A percentile compares a stretch with the other conserved stretches of the same genome.
These are phyloP conservation scores for Pterocles gutturalis DNA, from an alignment of 2,113 vertebrate genomes.

Conservation along the genomic window DNA sequence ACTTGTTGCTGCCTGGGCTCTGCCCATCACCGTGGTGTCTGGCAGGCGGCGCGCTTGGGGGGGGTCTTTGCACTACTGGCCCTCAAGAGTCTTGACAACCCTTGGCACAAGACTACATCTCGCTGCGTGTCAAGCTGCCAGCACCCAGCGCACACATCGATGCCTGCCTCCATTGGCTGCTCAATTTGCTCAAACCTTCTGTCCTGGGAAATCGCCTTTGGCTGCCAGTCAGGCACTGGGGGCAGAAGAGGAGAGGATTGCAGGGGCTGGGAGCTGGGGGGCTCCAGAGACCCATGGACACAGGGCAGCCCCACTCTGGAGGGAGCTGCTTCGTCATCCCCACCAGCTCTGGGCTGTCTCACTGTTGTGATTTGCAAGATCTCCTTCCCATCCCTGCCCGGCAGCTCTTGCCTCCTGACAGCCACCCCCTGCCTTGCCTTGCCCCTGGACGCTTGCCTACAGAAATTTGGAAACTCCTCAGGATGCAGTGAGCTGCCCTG, in stretches of 20 bases:
- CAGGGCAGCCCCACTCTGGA: not conserved
- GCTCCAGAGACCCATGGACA: accelerated
- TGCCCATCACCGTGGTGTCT: not conserved
- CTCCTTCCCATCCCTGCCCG: not conserved
- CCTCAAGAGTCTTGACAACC: too few relatives aligned
- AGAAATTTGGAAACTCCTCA: not conserved
- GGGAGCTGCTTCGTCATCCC: not conserved
- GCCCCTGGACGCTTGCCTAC: not conserved
- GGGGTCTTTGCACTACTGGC: too few relatives aligned
- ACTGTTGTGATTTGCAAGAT: accelerated
- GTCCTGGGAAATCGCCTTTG: not conserved
- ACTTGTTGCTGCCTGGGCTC: not conserved
- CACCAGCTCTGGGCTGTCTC: not conserved
- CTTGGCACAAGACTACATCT: too few relatives aligned
- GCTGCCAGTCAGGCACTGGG: not conserved
- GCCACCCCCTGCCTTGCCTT: not conserved
- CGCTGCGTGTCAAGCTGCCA: accelerated
- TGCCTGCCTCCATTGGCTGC: not conserved
- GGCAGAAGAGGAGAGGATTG: not conserved
- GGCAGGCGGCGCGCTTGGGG: not conserved
- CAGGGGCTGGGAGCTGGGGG: not conserved
- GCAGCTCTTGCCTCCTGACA: not conserved
- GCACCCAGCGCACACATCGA: accelerated
- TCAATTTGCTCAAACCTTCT: not conserved
- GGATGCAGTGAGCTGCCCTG: not conserved